Percentiles rank a stretch among this genome's conserved stretches.
phyloP scores from a whole-genome alignment of 1,140 invertebrate species.

The Drosophila navojoa region DNA sequence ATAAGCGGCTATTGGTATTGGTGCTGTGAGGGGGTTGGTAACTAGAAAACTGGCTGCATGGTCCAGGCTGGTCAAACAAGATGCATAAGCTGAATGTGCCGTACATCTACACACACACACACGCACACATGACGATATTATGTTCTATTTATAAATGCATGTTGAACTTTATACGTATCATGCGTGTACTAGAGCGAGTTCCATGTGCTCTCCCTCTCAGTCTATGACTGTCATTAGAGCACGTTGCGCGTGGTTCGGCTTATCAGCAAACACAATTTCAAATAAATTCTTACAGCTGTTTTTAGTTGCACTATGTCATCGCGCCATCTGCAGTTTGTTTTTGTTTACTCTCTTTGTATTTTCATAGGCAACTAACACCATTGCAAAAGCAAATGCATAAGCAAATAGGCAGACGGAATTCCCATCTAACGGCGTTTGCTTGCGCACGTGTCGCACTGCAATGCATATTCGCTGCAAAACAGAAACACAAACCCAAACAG shows the following conservation, averaged over 20 bases:
- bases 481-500: slow-evolving; percentile 2
- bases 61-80: slow-evolving; percentile 30
- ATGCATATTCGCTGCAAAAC: not conserved
- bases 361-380: not conserved
- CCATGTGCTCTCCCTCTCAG: slow-evolving; percentile 4
- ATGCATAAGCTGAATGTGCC: slow-evolving; percentile 2
- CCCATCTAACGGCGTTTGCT: not conserved
- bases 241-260: slow-evolving; percentile 14
- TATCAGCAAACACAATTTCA: slow-evolving; percentile 15
- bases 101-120: slow-evolving; percentile 2
- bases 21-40: slow-evolving; percentile 24
- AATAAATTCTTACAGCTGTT: slow-evolving; percentile 5
- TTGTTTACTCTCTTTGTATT: slow-evolving; percentile 2
- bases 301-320: not conserved
- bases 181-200: not conserved
- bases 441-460: slow-evolving; percentile 8
- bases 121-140: not conserved
- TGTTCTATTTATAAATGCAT: slow-evolving; percentile 37
- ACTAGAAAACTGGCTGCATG: slow-evolving; percentile 4
- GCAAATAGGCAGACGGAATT: not conserved
- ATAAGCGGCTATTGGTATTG: slow-evolving; percentile 15
- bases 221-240: slow-evolving; percentile 10
- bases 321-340: slow-evolving; percentile 6
- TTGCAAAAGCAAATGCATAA: slow-evolving; percentile 10
- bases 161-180: slow-evolving; percentile 9